Evolutionary conservation across 2,888 invertebrate species (phyloP).

Genomic region (Petrophora chlorosata): DNA sequence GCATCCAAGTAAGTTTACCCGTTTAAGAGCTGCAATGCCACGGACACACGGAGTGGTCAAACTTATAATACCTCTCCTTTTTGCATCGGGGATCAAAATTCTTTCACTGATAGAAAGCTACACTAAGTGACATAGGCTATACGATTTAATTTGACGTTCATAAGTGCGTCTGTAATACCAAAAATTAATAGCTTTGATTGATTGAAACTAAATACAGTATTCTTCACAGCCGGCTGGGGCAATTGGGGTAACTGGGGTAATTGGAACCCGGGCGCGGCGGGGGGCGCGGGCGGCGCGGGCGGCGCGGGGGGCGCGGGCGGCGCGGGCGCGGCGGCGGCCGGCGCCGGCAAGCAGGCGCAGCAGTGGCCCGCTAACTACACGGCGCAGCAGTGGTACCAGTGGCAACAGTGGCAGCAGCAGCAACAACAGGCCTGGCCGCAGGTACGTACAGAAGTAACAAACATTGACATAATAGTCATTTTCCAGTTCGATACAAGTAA

Average conservation of each 20-base stretch:
- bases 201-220: too few relatives aligned
- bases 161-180: too few relatives aligned
- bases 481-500: neutral
- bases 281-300: conserved; percentile 6
- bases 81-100: too few relatives aligned
- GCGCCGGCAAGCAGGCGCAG: conserved; percentile 16
- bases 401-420: conserved; percentile 71
- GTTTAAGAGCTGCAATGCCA: too few relatives aligned
- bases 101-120: too few relatives aligned
- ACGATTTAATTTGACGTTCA: too few relatives aligned
- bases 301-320: conserved; percentile 19
- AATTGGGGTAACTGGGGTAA: conserved; percentile 58
- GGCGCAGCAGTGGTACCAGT: conserved; percentile 32
- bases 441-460: too few relatives aligned
- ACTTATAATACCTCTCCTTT: too few relatives aligned
- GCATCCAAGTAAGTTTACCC: too few relatives aligned
- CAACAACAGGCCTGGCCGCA: conserved; percentile 71
- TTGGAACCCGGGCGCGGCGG: conserved; percentile 53
- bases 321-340: conserved; percentile 9
- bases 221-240: conserved; percentile 56
- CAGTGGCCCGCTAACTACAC: conserved; percentile 27
- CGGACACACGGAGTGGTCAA: too few relatives aligned
- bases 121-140: too few relatives aligned
- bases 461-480: conserved; percentile 11
- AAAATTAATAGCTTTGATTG: too few relatives aligned